A percentile compares a stretch with the other conserved stretches of the same genome.
These are phyloP conservation scores for Chelonoidis abingdonii DNA, from an alignment of 2,113 vertebrate genomes.

Conservation along the genomic window DNA sequence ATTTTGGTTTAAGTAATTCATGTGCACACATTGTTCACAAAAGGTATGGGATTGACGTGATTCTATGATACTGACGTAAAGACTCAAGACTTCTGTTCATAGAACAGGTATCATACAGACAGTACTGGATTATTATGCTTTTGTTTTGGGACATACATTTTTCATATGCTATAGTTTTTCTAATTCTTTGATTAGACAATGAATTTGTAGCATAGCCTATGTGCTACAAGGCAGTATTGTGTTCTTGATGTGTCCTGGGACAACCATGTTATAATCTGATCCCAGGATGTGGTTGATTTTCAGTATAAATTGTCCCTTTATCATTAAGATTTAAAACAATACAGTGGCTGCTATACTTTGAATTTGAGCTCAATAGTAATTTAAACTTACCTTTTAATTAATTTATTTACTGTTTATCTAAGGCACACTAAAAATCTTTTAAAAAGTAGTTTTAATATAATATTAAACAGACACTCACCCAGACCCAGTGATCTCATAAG, in stretches of 20 bases:
- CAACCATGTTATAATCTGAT: no score
- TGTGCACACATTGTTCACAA: neutral
- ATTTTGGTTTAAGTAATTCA: neutral
- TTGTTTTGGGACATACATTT: neutral
- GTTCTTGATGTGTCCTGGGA: neutral
- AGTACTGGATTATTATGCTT: neutral
- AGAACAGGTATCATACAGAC: neutral
- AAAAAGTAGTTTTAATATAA: neutral
- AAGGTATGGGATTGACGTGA: neutral
- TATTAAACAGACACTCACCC: neutral
- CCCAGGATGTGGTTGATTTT: no score
- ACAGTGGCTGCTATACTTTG: neutral
- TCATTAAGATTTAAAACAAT: neutral
- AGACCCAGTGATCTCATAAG: neutral
- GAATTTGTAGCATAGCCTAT: neutral
- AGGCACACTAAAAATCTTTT: neutral
- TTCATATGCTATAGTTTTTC: accelerated
- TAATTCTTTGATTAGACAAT: no score
- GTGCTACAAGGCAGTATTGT: neutral
- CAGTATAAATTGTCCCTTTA: no score
- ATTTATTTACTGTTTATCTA: neutral
- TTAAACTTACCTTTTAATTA: neutral
- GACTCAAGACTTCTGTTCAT: neutral
- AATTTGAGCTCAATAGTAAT: neutral
- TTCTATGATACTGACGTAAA: neutral